Conservation (phyloP, 2,113 vertebrate genomes). For the Podocnemis expansa region DNA sequence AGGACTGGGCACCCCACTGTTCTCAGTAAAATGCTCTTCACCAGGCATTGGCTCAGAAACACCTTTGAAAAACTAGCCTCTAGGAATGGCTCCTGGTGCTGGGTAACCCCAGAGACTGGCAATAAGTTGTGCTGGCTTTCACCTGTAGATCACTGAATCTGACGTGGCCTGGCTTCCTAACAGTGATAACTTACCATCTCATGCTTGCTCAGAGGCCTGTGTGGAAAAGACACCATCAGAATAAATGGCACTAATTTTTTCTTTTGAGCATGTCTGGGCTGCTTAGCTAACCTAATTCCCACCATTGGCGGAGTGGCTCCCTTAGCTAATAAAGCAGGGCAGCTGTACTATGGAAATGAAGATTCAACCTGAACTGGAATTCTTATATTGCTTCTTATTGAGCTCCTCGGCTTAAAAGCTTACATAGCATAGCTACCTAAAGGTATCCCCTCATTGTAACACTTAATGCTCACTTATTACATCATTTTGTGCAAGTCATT, state of each 20-base stretch:
- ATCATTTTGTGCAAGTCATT: not conserved
- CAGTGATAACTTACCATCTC: not conserved
- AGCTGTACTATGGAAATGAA: not conserved
- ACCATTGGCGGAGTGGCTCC: not conserved
- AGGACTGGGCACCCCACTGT: not conserved
- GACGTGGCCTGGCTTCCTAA: not conserved
- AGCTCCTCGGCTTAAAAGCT: not conserved
- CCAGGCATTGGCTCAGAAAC: not conserved
- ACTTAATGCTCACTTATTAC: not conserved
- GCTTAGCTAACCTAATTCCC: not conserved
- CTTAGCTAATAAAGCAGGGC: not conserved
- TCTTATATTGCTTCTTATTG: not conserved
- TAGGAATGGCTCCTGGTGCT: not conserved
- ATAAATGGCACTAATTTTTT: not conserved
- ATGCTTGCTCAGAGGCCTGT: not conserved
- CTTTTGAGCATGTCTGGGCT: not conserved
- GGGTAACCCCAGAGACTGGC: too few species aligned
- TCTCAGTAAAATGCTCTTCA: not conserved
- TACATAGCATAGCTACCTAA: not conserved
- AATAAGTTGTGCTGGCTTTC: not conserved
- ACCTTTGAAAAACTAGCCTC: not conserved
- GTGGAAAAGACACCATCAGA: not conserved
- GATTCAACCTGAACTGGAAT: not conserved
- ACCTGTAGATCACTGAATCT: not conserved
- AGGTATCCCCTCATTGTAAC: not conserved